Conservation (phyloP, 1,140 invertebrate species). For the Lasioglossum baleicum region DNA sequence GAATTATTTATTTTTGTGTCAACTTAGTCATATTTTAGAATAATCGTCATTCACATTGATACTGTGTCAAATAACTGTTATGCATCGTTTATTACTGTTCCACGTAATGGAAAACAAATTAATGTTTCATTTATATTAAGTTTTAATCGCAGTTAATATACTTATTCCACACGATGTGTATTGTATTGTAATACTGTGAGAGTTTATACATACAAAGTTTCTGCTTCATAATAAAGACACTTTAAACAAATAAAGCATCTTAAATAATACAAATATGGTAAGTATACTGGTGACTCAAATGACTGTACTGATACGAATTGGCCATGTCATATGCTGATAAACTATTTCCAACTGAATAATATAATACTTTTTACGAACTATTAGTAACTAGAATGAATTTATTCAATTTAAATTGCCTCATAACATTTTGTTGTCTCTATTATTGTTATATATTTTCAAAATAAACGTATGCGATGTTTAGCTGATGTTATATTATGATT, state of each 20-base stretch:
- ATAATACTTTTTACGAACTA: not conserved
- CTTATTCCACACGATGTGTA: not conserved
- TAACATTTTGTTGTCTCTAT: not conserved
- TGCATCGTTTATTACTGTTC: conserved; percentile 23
- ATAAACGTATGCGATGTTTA: not conserved
- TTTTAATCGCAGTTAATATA: conserved; percentile 1
- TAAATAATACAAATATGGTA: conserved; percentile 33
- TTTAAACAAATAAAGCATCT: conserved; percentile 27
- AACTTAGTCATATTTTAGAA: conserved; percentile 11
- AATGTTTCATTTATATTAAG: conserved; percentile 3
- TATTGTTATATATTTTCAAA: not conserved
- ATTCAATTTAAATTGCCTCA: not conserved
- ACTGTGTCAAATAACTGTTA: conserved; percentile 24
- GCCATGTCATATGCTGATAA: conserved; percentile 3
- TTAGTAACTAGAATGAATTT: not conserved
- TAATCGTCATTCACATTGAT: conserved; percentile 24
- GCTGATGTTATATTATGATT: not conserved
- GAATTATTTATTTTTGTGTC: conserved; percentile 35
- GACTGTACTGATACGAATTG: not conserved
- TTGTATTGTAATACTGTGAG: conserved; percentile 2
- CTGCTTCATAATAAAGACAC: not conserved
- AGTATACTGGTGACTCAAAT: conserved; percentile 11
- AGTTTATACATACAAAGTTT: conserved; percentile 17
- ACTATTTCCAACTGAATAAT: not conserved
- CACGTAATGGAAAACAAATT: conserved; percentile 9